Conservation (phyloP, 2,797 vertebrate species). For the Sebastes umbrosus region DNA sequence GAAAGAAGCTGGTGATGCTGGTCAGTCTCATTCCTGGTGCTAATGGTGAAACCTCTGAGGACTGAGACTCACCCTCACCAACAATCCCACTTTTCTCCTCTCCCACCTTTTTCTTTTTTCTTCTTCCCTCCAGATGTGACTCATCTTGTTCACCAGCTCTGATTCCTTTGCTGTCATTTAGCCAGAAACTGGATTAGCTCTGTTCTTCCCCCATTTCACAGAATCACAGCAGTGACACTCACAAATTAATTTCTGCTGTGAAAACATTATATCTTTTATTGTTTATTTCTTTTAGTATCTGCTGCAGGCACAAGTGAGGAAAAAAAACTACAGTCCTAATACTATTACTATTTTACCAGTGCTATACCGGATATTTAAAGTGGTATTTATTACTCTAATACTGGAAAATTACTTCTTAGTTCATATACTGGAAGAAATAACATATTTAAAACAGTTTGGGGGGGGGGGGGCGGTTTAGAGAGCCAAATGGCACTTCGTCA, state of each 20-base stretch:
- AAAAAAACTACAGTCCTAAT: not conserved
- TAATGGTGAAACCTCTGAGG: slow-evolving; percentile 29
- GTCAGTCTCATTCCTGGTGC: slow-evolving; percentile 15
- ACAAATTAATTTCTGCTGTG: not conserved
- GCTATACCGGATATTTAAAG: not conserved
- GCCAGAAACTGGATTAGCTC: not conserved
- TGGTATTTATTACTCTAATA: not conserved
- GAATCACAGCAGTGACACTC: not conserved
- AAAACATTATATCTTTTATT: not conserved
- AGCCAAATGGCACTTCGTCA: not conserved
- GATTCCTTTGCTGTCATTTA: not conserved
- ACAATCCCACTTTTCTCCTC: slow-evolving; percentile 15
- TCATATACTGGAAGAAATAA: not conserved
- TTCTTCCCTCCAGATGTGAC: slow-evolving; percentile 62
- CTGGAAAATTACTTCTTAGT: rapidly evolving
- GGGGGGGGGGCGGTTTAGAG: rapidly evolving
- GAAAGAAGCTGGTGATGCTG: not conserved
- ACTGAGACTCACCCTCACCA: slow-evolving; percentile 29
- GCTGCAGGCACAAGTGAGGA: not conserved
- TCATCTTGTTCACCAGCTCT: slow-evolving; percentile 38
- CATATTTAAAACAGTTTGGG: not conserved
- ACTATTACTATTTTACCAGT: not conserved
- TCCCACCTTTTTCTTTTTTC: not conserved
- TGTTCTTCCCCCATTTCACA: not conserved
- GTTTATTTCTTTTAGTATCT: not conserved